These are phyloP conservation scores for Anhinga rufa DNA, from an alignment of 2,113 vertebrate genomes.

Conservation along the genomic window DNA sequence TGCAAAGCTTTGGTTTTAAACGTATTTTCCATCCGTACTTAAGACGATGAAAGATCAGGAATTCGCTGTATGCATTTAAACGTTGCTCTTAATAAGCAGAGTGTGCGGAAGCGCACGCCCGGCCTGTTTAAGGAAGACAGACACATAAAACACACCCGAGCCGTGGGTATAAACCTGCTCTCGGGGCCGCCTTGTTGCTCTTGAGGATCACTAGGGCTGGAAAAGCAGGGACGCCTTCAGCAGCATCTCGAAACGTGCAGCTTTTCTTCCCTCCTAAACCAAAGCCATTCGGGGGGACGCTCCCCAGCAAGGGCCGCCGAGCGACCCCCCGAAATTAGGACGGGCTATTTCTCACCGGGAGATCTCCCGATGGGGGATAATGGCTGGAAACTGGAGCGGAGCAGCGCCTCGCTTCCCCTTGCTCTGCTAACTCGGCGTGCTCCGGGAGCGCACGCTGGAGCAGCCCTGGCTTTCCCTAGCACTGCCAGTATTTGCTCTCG, in stretches of 20 bases:
- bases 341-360: not conserved
- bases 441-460: not conserved
- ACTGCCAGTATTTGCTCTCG: not conserved
- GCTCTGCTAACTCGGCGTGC: not conserved
- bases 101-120: constrained; percentile 45
- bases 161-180: constrained; percentile 34
- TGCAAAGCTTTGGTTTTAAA: not conserved
- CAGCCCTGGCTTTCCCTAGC: not conserved
- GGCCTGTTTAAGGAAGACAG: constrained; percentile 48
- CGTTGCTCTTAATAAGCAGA: constrained; percentile 51
- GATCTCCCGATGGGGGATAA: not conserved
- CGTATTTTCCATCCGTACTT: constrained; percentile 14
- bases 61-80: constrained; percentile 52
- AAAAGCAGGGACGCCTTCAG: not conserved
- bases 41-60: constrained; percentile 60
- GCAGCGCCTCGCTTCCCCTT: not conserved
- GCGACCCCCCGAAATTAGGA: not conserved
- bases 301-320: not conserved
- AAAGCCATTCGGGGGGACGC: not conserved
- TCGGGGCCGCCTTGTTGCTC: not conserved
- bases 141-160: constrained; percentile 24
- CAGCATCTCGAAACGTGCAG: not conserved
- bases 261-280: not conserved
- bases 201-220: not conserved
- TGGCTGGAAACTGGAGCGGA: not conserved